A percentile compares a stretch with the other conserved stretches of the same genome.
These are phyloP conservation scores for Panagrolaimus sp. DNA, from an alignment of 1,140 invertebrate species.

Conservation along the genomic window DNA sequence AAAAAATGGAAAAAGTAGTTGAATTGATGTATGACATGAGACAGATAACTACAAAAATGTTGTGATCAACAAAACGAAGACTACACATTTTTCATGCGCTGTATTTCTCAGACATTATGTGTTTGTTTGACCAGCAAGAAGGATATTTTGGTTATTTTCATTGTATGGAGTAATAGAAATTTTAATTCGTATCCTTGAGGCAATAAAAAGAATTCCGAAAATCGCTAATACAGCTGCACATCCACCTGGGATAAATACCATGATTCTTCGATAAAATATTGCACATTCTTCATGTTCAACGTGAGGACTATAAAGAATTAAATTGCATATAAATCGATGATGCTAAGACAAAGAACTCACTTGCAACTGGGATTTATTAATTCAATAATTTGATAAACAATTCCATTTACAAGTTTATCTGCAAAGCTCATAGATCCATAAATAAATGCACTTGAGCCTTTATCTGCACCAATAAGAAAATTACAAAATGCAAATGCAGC, in stretches of 20 bases:
- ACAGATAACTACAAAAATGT: too few relatives aligned
- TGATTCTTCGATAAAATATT: conserved; percentile 47
- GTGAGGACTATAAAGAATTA: background rate
- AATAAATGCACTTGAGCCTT: conserved; percentile 76
- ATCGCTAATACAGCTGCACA: conserved; percentile 28
- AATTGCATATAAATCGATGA: background rate
- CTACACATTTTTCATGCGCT: too few relatives aligned
- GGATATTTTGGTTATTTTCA: too few relatives aligned
- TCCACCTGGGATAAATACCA: conserved; percentile 48
- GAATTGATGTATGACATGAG: too few relatives aligned
- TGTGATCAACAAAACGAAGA: too few relatives aligned
- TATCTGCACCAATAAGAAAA: conserved; percentile 69
- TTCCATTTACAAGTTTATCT: conserved; percentile 81
- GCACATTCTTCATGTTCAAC: conserved; percentile 11
- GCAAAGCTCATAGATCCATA: conserved; percentile 93
- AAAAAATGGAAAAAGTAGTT: too few relatives aligned
- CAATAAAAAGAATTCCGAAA: background rate
- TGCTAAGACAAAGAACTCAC: conserved; percentile 31
- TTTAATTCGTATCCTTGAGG: background rate
- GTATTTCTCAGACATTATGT: too few relatives aligned
- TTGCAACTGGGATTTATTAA: conserved; percentile 60
- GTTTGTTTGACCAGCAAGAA: too few relatives aligned
- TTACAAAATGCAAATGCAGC: conserved; percentile 79
- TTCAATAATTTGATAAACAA: conserved; percentile 77
- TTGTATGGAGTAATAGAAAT: too few relatives aligned